Percentiles rank a stretch among this genome's conserved stretches.
phyloP scores from a whole-genome alignment of 2,113 vertebrate species.

The Hiodon alosoides region DNA sequence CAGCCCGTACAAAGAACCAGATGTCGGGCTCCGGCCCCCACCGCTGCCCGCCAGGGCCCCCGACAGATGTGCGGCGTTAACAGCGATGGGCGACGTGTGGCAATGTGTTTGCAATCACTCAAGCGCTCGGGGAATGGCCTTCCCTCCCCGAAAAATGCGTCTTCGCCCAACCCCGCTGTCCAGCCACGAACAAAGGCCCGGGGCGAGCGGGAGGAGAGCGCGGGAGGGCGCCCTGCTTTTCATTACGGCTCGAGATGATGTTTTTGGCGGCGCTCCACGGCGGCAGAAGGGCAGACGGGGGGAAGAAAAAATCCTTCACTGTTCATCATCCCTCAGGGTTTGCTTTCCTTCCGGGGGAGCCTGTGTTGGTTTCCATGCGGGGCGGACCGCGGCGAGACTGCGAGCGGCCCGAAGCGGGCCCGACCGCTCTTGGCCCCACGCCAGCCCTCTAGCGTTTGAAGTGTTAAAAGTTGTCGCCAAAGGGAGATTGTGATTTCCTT shows the following conservation, averaged over 20 bases:
- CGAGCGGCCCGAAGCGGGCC: not conserved
- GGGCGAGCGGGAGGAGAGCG: not conserved
- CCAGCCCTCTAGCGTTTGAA: not conserved
- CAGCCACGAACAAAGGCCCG: not conserved
- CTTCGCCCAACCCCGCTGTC: not conserved
- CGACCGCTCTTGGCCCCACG: not conserved
- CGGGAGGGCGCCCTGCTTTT: not conserved
- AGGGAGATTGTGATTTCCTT: not conserved
- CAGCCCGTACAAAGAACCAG: slow-evolving; percentile 13
- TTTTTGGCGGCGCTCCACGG: slow-evolving; percentile 10
- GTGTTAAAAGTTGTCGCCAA: not conserved
- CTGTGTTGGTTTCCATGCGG: not conserved
- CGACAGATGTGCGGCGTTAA: slow-evolving; percentile 20
- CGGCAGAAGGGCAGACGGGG: too few relatives aligned
- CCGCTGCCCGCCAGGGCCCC: not conserved
- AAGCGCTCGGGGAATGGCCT: not conserved
- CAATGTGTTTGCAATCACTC: slow-evolving; percentile 25
- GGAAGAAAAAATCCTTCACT: not conserved
- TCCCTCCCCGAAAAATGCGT: not conserved
- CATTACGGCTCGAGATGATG: slow-evolving; percentile 15
- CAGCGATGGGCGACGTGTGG: slow-evolving; percentile 1
- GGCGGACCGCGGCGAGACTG: not conserved
- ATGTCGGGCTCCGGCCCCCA: slow-evolving; percentile 8
- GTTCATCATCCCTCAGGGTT: not conserved
- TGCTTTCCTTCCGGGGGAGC: not conserved